Percentiles rank a stretch among this genome's conserved stretches.
Conservation (phyloP, 2,888 invertebrate species). For the Ryuthela nishihirai region DNA sequence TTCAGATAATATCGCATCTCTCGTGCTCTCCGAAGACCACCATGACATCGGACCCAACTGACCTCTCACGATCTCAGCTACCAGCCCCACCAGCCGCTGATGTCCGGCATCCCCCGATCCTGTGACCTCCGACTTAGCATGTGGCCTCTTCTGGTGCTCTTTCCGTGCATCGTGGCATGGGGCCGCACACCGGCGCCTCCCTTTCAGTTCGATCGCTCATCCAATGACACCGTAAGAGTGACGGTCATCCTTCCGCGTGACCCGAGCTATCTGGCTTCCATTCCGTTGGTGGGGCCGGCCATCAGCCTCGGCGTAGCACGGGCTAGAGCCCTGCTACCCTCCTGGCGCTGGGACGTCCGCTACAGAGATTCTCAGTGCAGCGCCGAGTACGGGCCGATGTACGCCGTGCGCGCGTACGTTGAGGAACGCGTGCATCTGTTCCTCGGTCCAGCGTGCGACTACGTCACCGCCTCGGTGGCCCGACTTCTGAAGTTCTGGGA, state of each 20-base stretch:
- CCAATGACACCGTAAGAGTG: conserved; percentile 25
- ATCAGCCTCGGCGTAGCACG: conserved; percentile 60
- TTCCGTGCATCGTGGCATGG: too few species aligned
- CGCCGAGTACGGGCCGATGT: conserved; percentile 42
- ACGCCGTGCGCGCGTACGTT: conserved; percentile 55
- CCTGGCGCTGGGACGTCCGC: conserved; percentile 49
- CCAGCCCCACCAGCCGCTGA: too few species aligned
- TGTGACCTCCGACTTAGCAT: too few species aligned
- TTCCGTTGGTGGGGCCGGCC: conserved; percentile 59
- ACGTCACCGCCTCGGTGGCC: conserved; percentile 64
- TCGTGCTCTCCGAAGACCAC: too few species aligned
- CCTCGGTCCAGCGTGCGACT: conserved; percentile 41
- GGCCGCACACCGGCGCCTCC: background rate
- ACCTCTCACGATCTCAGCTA: too few species aligned
- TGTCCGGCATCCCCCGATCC: too few species aligned
- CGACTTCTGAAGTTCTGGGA: conserved; percentile 68
- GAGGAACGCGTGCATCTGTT: conserved; percentile 27
- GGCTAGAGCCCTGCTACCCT: conserved; percentile 56
- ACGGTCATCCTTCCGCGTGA: conserved; percentile 44
- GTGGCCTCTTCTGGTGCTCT: too few species aligned
- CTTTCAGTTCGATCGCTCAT: conserved; percentile 1
- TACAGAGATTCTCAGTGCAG: conserved; percentile 45
- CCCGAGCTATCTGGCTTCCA: conserved; percentile 39
- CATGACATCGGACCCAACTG: too few species aligned
- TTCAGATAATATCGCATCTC: too few species aligned